Percentiles rank a stretch among this genome's conserved stretches.
Evolutionary conservation across 2,888 invertebrate species (phyloP).

Genomic region (Steinernema carpocapsae): DNA sequence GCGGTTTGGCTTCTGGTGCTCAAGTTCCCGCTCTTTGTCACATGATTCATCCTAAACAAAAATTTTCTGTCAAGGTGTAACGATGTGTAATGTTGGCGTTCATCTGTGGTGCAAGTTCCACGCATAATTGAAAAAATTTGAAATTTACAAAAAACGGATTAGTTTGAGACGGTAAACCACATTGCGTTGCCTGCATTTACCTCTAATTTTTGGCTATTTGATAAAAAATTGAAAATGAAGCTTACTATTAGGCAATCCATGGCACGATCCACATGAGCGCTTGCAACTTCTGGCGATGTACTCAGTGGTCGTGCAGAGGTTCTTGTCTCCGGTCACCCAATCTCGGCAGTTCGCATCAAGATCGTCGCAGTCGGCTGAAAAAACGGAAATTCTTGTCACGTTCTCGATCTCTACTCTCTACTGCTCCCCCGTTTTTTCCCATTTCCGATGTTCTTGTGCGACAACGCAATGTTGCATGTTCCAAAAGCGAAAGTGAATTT

Average conservation of each 20-base stretch:
- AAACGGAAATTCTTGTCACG: background rate
- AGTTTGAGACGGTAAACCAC: too few relatives aligned
- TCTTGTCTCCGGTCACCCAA: constrained; percentile 60
- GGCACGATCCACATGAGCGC: constrained; percentile 60
- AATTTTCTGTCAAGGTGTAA: too few relatives aligned
- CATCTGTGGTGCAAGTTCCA: too few relatives aligned
- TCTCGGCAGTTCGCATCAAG: constrained; percentile 60
- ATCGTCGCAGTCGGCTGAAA: constrained; percentile 43
- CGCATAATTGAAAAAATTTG: too few relatives aligned
- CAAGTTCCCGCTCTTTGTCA: too few relatives aligned
- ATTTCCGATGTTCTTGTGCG: background rate
- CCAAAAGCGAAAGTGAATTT: constrained; percentile 27
- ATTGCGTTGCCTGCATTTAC: background rate
- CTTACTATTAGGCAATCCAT: constrained; percentile 54
- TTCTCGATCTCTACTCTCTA: background rate
- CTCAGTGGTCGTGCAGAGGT: constrained; percentile 57
- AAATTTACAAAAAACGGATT: too few relatives aligned
- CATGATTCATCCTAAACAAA: too few relatives aligned
- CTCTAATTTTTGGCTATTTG: background rate
- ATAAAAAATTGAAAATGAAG: background rate
- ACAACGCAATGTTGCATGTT: constrained; percentile 7
- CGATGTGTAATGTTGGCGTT: too few relatives aligned
- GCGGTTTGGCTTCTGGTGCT: too few relatives aligned
- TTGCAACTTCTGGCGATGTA: constrained; percentile 61
- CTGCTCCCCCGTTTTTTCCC: background rate